These are phyloP conservation scores for Sinopyrophorus schimmeli DNA, from an alignment of 2,888 invertebrate genomes.

Conservation along the genomic window DNA sequence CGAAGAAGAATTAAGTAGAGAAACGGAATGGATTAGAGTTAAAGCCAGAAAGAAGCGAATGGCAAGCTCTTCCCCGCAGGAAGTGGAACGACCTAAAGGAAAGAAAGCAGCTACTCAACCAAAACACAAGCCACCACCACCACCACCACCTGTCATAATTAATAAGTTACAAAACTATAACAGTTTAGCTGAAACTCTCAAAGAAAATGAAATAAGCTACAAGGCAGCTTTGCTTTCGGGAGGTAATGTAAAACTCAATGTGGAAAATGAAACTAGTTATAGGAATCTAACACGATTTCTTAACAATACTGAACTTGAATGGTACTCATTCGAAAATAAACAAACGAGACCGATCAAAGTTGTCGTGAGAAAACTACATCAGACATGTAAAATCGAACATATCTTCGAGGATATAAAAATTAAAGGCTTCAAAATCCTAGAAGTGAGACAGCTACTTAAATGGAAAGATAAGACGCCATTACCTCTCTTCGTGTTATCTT, in stretches of 20 bases:
- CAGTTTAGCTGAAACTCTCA: constrained; percentile 5
- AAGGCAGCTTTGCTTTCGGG: constrained; percentile 9
- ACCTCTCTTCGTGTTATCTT: constrained; percentile 16
- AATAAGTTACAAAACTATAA: constrained; percentile 8
- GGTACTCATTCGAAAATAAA: constrained; percentile 16
- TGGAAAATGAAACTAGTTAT: constrained; percentile 13
- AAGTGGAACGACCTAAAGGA: constrained; percentile 4
- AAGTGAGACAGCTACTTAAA: constrained; percentile 8
- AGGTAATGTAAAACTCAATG: constrained; percentile 14
- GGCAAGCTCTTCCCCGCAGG: constrained; percentile 11
- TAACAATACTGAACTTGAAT: constrained; percentile 12
- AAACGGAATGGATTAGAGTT: constrained; percentile 18
- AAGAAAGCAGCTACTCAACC: constrained; percentile 3
- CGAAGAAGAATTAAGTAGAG: constrained; percentile 16
- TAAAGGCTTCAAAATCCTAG: constrained; percentile 10
- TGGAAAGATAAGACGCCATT: constrained; percentile 16
- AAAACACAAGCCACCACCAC: constrained; percentile 8
- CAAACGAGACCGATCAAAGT: constrained; percentile 13
- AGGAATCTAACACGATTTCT: constrained; percentile 14
- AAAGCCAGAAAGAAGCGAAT: constrained; percentile 15
- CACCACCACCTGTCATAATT: constrained; percentile 9
- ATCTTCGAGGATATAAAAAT: constrained; percentile 8
- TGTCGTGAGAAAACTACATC: constrained; percentile 15
- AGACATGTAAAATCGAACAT: constrained; percentile 8
- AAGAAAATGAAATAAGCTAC: no score